phyloP scores from a whole-genome alignment of 2,797 vertebrate species.

The Meda fulgida region DNA sequence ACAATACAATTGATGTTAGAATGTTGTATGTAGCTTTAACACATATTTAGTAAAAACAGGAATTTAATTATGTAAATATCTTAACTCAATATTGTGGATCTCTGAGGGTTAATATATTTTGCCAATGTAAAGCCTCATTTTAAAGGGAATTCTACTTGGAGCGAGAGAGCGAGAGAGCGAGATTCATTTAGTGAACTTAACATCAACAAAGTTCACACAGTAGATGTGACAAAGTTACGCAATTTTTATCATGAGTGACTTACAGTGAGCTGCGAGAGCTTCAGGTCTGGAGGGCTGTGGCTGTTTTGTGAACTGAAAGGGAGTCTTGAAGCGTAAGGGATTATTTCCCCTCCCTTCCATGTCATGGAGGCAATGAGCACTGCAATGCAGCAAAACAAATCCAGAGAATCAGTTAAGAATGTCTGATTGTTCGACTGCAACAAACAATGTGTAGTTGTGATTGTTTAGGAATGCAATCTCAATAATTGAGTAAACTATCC shows the following conservation, averaged over 20 bases:
- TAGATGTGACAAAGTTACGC: slow-evolving; percentile 46
- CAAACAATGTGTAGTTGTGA: not conserved
- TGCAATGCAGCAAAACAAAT: slow-evolving; percentile 85
- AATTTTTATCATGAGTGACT: slow-evolving; percentile 25
- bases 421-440: slow-evolving; percentile 58
- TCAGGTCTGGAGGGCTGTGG: not conserved
- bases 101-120: not conserved
- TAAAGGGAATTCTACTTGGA: not conserved
- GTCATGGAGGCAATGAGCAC: slow-evolving; percentile 69
- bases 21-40: too few relatives aligned
- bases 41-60: not conserved
- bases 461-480: not conserved
- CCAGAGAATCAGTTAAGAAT: slow-evolving; percentile 66
- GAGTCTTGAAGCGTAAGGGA: slow-evolving; percentile 45
- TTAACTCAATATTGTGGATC: not conserved
- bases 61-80: not conserved
- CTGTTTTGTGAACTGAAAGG: slow-evolving; percentile 35
- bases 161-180: not conserved
- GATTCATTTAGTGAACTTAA: slow-evolving; percentile 23
- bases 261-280: not conserved
- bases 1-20: not conserved
- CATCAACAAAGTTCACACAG: slow-evolving; percentile 23
- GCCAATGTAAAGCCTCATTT: not conserved
- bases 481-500: slow-evolving; percentile 21
- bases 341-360: slow-evolving; percentile 57